Base-by-base conservation (phyloP, 2,888 invertebrate genomes). In the Pyrgus malvae region DNA sequence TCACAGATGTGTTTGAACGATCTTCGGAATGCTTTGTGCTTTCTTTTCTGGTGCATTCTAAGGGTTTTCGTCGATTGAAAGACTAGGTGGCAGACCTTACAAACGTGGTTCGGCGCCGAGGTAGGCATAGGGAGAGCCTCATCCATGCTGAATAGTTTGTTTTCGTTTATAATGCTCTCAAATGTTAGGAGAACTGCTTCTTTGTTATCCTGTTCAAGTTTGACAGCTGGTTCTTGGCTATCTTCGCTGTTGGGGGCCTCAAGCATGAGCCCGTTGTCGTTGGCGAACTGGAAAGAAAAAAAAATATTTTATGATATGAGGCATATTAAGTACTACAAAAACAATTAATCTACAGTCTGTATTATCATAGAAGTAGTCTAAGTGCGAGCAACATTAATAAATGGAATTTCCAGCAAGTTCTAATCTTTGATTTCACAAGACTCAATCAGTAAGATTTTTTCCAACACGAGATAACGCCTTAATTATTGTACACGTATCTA, bases 71-170 rank as follows among this genome's bases (percentile, higher is more conserved):
- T 65, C 0, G 78, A 74, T 63, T 81, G 78, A 62, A 90, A 90
- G 55, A 87, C 80, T 65, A 87, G 69, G 68, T 89, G 88, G 61
- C 90, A 90, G 1, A 88, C 69, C 67, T 86, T 81, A 60, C 89
- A 89, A 25, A 82, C 68, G 16, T 76, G 76, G 0, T 65, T 65
- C 0, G 64, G 46, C 1, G 60, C 61, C 3, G 53, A 40, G 0
- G 12, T 17, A 3, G 38, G 45, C 12, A 53, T 16, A 0, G 59
- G 46, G 0, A 56, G 53, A 4, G 29, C 23, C 1, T 65, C 14
- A 12, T 33, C 16, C 8, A 67, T 67, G 0, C 61, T 65, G 31
- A 54, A 54, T 7, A 68, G 62, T 35, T 63, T 55, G 37, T 76
- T 73, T 3, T 82, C 72, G 14, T 73, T 76, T 55, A 86, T 67